Percentiles rank a stretch among this genome's conserved stretches.
Conservation (phyloP, 1,140 invertebrate genomes). For the Diachasma alloeum region DNA sequence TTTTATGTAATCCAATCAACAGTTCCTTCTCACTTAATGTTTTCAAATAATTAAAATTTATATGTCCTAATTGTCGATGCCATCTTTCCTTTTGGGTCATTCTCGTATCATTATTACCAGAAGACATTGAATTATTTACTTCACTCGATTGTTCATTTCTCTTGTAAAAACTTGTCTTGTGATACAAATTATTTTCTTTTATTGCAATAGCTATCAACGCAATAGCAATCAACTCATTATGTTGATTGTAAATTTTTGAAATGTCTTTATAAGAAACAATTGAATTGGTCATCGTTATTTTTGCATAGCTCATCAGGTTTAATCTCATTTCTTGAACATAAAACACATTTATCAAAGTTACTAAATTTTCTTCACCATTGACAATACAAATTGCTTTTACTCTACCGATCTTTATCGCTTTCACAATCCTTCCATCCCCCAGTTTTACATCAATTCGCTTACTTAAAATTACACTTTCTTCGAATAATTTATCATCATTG, state of each 20-base stretch:
- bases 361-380: constrained; percentile 16
- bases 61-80: not conserved
- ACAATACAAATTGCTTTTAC: constrained; percentile 27
- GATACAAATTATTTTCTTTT: constrained; percentile 28
- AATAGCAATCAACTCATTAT: constrained; percentile 13
- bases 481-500: constrained; percentile 34
- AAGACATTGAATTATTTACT: not conserved
- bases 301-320: constrained; percentile 33
- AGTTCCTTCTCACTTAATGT: constrained; percentile 26
- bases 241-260: constrained; percentile 28
- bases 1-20: constrained; percentile 19
- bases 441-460: constrained; percentile 39
- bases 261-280: constrained; percentile 21
- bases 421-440: constrained; percentile 34
- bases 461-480: constrained; percentile 28
- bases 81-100: constrained; percentile 33
- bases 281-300: constrained; percentile 33
- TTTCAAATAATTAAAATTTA: constrained; percentile 14
- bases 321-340: constrained; percentile 35
- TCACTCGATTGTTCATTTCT: not conserved
- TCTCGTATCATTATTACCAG: not conserved
- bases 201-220: constrained; percentile 24
- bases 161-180: constrained; percentile 23
- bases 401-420: constrained; percentile 36
- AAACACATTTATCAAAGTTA: constrained; percentile 31